A percentile compares a stretch with the other conserved stretches of the same genome.
phyloP scores from a whole-genome alignment of 2,888 invertebrate species.

The Ennomos erosarius region DNA sequence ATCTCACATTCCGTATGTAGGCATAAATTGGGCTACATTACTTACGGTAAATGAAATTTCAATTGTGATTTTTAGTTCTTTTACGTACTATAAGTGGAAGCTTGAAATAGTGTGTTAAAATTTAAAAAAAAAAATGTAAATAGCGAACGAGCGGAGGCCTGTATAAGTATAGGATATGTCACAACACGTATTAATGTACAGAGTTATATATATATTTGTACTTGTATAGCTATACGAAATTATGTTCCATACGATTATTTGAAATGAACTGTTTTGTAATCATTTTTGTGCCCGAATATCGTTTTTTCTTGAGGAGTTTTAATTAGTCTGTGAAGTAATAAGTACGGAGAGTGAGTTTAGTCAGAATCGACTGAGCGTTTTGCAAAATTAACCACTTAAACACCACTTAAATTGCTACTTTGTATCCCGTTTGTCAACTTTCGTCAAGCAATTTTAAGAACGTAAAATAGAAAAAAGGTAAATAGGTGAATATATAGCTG shows the following conservation, averaged over 20 bases:
- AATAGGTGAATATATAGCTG: too few species aligned
- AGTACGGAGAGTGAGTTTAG: slow-evolving; percentile 14
- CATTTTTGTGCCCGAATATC: slow-evolving; percentile 44
- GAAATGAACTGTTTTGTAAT: slow-evolving; percentile 60
- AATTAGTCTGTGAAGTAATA: slow-evolving; percentile 26
- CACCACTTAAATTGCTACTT: too few species aligned
- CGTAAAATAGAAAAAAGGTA: too few species aligned
- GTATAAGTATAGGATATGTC: slow-evolving; percentile 62
- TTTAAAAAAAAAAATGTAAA: slow-evolving; percentile 67
- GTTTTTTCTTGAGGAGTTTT: slow-evolving; percentile 15
- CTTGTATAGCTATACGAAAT: slow-evolving; percentile 69
- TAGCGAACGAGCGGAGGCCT: slow-evolving; percentile 77
- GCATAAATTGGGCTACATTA: slow-evolving; percentile 66
- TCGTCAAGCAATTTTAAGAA: too few species aligned
- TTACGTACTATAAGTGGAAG: slow-evolving; percentile 46
- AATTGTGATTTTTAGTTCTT: slow-evolving; percentile 47
- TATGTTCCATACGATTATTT: slow-evolving; percentile 66
- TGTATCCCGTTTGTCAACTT: too few species aligned
- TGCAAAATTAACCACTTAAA: slow-evolving; percentile 15
- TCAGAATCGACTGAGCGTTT: slow-evolving; percentile 22
- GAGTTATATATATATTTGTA: slow-evolving; percentile 69
- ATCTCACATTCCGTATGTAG: slow-evolving; percentile 19
- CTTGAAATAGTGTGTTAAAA: slow-evolving; percentile 48
- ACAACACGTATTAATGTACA: slow-evolving; percentile 63
- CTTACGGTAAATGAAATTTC: slow-evolving; percentile 52